Evolutionary conservation across 2,113 vertebrate species (phyloP).

Genomic region (Mionectes macconnelli): DNA sequence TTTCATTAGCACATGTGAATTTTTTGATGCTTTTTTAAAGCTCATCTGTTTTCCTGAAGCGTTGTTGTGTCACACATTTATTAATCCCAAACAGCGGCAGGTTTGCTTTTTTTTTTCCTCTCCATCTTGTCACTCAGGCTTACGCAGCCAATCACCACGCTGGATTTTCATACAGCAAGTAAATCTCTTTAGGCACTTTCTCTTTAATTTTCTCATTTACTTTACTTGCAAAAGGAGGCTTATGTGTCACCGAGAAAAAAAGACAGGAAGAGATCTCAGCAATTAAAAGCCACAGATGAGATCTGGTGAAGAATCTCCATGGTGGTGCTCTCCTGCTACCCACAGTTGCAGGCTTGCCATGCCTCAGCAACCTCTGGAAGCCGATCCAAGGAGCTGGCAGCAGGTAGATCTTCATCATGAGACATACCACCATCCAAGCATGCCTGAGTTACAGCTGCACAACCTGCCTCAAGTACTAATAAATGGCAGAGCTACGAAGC

Average conservation of each 20-base stretch:
- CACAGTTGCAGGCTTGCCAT: background rate
- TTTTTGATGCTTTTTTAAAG: background rate
- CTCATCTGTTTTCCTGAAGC: background rate
- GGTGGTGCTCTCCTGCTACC: background rate
- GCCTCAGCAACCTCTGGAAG: background rate
- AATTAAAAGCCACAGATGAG: background rate
- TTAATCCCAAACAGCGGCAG: conserved; percentile 2
- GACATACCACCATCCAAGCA: background rate
- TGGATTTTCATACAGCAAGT: background rate
- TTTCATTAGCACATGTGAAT: background rate
- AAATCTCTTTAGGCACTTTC: background rate
- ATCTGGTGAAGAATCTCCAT: background rate
- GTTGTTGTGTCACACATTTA: background rate
- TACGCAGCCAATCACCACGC: background rate
- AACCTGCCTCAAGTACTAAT: background rate
- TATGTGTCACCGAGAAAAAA: background rate
- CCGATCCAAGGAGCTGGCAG: rapidly evolving
- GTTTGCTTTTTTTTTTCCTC: background rate
- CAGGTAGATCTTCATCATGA: rapidly evolving
- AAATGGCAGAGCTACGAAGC: background rate
- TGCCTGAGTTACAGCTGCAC: background rate
- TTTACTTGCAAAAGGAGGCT: background rate
- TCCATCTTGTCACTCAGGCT: background rate
- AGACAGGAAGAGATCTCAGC: background rate
- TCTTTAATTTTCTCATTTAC: conserved; percentile 24